These are phyloP conservation scores for Cheirogaleus medius DNA, from an alignment of 2,113 vertebrate genomes.

Conservation along the genomic window DNA sequence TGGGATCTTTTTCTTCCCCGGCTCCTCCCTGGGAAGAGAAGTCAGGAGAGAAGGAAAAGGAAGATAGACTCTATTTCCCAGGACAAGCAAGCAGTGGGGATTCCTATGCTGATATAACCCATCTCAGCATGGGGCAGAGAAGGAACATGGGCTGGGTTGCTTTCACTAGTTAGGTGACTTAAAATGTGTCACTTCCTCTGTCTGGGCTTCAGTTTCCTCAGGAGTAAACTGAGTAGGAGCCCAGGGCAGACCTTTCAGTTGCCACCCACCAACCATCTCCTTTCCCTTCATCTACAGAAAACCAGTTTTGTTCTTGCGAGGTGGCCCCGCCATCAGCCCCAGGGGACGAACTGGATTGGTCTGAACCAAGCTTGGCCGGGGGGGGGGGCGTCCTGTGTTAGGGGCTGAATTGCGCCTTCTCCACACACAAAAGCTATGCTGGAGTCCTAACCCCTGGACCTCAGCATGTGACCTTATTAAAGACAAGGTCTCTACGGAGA, in stretches of 20 bases:
- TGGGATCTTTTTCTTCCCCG: not conserved
- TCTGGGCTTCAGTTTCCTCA: not conserved
- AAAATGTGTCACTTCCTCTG: not conserved
- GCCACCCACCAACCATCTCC: too few relatives aligned
- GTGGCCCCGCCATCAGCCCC: not conserved
- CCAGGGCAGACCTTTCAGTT: rapidly evolving
- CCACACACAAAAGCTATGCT: too few relatives aligned
- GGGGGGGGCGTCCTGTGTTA: too few relatives aligned
- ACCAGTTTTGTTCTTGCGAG: not conserved
- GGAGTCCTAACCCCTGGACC: not conserved
- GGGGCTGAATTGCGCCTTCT: not conserved
- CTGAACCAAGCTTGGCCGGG: not conserved
- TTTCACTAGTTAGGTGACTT: not conserved
- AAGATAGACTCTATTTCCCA: not conserved
- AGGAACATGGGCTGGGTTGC: rapidly evolving
- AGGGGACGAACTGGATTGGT: not conserved
- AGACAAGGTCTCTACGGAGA: not conserved
- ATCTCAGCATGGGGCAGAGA: not conserved
- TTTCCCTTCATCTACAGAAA: not conserved
- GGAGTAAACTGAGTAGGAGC: not conserved
- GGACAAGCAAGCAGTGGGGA: not conserved
- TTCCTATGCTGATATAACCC: rapidly evolving
- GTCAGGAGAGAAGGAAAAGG: not conserved
- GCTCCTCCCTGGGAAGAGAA: not conserved
- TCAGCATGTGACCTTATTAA: not conserved